Conservation (phyloP, 1,140 invertebrate genomes). For the Chionoecetes opilio region DNA sequence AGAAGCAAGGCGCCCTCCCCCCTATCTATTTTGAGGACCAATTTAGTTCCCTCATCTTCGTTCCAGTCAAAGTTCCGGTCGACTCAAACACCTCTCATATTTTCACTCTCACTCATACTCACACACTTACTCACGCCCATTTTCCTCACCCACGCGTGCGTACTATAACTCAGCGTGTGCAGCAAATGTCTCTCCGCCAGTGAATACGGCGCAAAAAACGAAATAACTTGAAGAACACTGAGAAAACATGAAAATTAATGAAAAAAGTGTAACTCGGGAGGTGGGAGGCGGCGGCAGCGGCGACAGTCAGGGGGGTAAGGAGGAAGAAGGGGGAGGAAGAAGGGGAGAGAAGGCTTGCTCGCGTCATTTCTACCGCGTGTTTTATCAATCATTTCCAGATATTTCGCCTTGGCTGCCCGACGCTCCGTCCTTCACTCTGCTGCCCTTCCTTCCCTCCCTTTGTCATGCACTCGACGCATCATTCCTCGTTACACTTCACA, state of each 20-base stretch:
- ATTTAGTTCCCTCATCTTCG: slow-evolving; percentile 60
- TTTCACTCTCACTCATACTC: background rate
- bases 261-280: slow-evolving; percentile 44
- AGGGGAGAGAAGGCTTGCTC: slow-evolving; percentile 34
- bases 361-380: slow-evolving; percentile 58
- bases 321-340: slow-evolving; percentile 22
- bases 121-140: background rate
- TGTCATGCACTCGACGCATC: background rate
- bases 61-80: slow-evolving; percentile 41
- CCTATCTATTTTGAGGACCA: slow-evolving; percentile 75
- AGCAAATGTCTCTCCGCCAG: background rate
- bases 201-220: background rate
- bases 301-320: background rate
- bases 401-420: background rate
- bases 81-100: background rate
- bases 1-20: slow-evolving; percentile 38
- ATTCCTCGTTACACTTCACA: background rate
- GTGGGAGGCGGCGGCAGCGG: slow-evolving; percentile 15
- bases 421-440: no score
- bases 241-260: slow-evolving; percentile 48
- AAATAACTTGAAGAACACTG: background rate
- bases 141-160: background rate
- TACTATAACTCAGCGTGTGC: background rate
- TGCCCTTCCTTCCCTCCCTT: background rate
- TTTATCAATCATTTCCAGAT: slow-evolving; percentile 65